Evolutionary conservation across 2,888 invertebrate genomes (phyloP), one percentile per base, ranked within the genome.

Genomic region (Epiblema foenella): DNA sequence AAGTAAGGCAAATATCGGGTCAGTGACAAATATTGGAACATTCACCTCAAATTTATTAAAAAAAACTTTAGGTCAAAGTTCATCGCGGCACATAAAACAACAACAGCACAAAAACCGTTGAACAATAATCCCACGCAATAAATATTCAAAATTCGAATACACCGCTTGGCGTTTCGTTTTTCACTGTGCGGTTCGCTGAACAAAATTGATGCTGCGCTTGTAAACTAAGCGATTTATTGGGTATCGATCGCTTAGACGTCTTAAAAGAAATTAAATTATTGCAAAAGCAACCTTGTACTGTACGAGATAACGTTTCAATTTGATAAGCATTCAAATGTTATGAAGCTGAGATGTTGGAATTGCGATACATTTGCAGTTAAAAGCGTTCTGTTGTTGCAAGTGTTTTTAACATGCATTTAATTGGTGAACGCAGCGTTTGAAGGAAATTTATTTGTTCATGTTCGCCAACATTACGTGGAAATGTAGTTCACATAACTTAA

Each of bases 181-280:
- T 42, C 58, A 12, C 15, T 9, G n/a, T n/a, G 20, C 20, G 42
- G 20, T 10, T 39, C 52, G 15, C 52, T 39, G 63, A 52, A 37
- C 63, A 20, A 63, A 63, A 63, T 63, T 63, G 33, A 62, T 51
- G 52, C 9, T 54, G 64, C 64, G 52, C 64, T 52, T 64, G 52
- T 64, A 52, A 64, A 52, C 11, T 64, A 54, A 64, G 24, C 64
- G 52, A 64, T 64, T 64, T 64, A 64, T 64, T 11, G 64, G 20
- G n/a, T 39, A 63, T 52, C 33, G 63, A 52, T 18, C 4, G 24
- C 15, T 54, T 20, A 5, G 54, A n/a, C n/a, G 52, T 39, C 20
- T 54, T 33, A 9, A 15, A 18, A 20, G 1, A 37, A 54, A 64
- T 64, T 39, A 20, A 15, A 54, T 64, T 46, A 52, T 63, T 29